These are phyloP conservation scores for Crambe crambe DNA, from an alignment of 37 sponge, comb jelly and placozoan species.

Conservation along the genomic window DNA sequence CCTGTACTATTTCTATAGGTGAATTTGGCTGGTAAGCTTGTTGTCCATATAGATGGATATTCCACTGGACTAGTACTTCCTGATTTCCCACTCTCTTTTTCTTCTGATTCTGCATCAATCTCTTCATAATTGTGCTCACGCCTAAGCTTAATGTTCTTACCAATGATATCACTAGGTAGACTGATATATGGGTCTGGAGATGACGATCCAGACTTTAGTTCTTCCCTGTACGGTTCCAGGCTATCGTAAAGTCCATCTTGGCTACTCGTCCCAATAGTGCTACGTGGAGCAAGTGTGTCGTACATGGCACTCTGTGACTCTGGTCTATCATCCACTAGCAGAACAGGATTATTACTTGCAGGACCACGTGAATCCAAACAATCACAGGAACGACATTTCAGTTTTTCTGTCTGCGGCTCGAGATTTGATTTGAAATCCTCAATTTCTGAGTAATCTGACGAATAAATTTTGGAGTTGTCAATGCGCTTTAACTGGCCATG, in stretches of 20 bases:
- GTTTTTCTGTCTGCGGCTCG: neutral
- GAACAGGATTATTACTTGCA: neutral
- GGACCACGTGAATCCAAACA: neutral
- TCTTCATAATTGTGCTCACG: constrained; percentile 42
- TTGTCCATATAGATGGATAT: constrained; percentile 18
- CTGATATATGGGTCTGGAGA: constrained; percentile 11
- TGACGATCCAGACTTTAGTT: constrained; percentile 11
- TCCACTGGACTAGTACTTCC: neutral
- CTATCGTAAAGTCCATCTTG: neutral
- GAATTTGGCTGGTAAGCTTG: neutral
- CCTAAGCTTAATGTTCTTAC: neutral
- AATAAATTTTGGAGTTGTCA: neutral
- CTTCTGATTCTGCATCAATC: constrained; percentile 5
- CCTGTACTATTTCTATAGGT: neutral
- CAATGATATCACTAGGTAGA: neutral
- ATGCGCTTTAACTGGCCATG: no score
- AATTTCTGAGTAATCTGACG: neutral
- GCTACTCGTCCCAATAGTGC: neutral
- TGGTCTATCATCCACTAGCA: neutral
- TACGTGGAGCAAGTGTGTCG: neutral
- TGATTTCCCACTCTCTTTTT: neutral
- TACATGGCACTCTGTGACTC: neutral
- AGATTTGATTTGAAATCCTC: neutral
- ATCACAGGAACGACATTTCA: neutral
- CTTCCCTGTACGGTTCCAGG: neutral